These are phyloP conservation scores for Mormyrus hasselquistii DNA, from an alignment of 2,797 vertebrate species.

Conservation along the genomic window DNA sequence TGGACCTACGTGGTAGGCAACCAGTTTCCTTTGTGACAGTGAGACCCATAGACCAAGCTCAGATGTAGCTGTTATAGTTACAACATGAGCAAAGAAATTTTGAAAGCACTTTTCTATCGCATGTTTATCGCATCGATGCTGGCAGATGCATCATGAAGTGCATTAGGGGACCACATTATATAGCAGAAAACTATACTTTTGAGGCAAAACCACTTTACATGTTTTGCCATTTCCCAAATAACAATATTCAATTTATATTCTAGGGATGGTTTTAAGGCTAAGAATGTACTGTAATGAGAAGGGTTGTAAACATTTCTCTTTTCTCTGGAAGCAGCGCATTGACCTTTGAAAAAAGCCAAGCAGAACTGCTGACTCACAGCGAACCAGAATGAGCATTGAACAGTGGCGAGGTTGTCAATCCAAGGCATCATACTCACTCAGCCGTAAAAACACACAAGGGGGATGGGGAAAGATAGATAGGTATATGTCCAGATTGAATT, in stretches of 20 bases:
- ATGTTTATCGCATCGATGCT: not conserved
- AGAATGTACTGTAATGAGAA: not conserved
- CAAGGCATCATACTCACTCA: constrained; percentile 39
- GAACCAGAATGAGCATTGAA: constrained; percentile 38
- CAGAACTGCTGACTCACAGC: constrained; percentile 40
- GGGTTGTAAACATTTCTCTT: constrained; percentile 7
- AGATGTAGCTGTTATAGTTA: not conserved
- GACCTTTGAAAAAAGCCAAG: constrained; percentile 10
- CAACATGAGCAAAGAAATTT: not conserved
- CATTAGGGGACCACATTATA: not conserved
- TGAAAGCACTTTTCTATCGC: not conserved
- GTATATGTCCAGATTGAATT: constrained; percentile 28
- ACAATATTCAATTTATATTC: not conserved
- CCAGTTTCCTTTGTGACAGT: not conserved
- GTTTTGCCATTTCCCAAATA: not conserved
- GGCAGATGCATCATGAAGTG: not conserved
- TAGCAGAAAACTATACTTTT: not conserved
- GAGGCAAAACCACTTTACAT: not conserved
- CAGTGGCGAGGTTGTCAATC: constrained; percentile 41
- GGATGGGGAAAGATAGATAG: constrained; percentile 30
- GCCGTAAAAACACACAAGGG: constrained; percentile 37
- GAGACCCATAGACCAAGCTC: not conserved
- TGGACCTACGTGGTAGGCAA: not conserved
- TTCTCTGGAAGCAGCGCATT: constrained; percentile 29
- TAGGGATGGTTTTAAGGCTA: not conserved